Evolutionary conservation across 2,888 invertebrate genomes (phyloP), one percentile per base, ranked within the genome.

Genomic region (Clunio marinus): DNA sequence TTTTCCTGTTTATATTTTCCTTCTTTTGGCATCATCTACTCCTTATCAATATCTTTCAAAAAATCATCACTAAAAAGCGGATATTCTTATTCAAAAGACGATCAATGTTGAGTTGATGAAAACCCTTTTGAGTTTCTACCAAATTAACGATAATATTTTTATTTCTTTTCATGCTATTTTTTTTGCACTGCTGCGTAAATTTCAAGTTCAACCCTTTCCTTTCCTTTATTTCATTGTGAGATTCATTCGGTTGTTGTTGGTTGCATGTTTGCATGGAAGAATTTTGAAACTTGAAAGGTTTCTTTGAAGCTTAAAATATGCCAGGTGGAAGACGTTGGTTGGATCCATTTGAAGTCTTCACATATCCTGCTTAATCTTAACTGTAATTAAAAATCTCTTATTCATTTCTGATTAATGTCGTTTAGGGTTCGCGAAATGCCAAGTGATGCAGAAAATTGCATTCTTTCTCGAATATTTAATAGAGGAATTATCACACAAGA

Each of bases 121-220:
- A n/a, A n/a, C n/a, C n/a, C n/a, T n/a, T n/a, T n/a, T n/a, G n/a
- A n/a, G n/a, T n/a, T n/a, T 41, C 41, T 13, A 41, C n/a, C 41
- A 60, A 62, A 62, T 62, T 62, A 62, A 62, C 62, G 41, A 20
- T 41, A 62, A 62, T 62, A 41, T 62, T 62, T 51, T 45, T 13
- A 13, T 45, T 45, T n/a, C n/a, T n/a, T n/a, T n/a, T n/a, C n/a
- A n/a, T n/a, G n/a, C n/a, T n/a, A n/a, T n/a, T 17, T 51, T 22
- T 41, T 65, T 65, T 65, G 63, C 63, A 37, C 41, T 62, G 62
- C 63, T 65, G 63, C 63, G 63, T 37, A 65, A 24, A 46, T 65
- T 65, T 65, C 63, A 65, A 65, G 63, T 46, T 65, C 63, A 65
- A 65, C 63, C 63, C 63, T 62, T 62, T 15, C 57, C 35, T 32